Evolutionary conservation across 2,113 vertebrate genomes (phyloP).

Genomic region (Pelvicachromis taeniatus): DNA sequence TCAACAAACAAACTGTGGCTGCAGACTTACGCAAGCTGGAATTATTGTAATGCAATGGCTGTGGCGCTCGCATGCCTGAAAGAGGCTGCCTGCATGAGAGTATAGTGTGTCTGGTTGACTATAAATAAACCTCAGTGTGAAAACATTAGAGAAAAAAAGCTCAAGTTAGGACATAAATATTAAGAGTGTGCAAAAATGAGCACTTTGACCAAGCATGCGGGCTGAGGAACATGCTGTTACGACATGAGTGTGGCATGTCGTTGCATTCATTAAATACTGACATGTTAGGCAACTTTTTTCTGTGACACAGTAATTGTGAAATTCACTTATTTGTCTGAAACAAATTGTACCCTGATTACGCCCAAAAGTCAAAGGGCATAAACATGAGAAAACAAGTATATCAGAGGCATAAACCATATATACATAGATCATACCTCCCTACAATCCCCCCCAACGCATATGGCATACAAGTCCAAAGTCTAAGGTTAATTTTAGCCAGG

Average conservation of each 20-base stretch:
- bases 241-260: background rate
- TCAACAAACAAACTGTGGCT: conserved; percentile 45
- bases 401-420: too few relatives aligned
- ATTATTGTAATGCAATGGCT: conserved; percentile 18
- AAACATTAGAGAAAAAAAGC: conserved; percentile 37
- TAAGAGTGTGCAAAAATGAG: conserved; percentile 33
- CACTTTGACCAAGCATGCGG: background rate
- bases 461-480: background rate
- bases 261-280: background rate
- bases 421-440: background rate
- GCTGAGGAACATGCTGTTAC: conserved; percentile 9
- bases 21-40: conserved; percentile 16
- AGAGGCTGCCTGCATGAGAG: conserved; percentile 16
- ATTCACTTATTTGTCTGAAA: background rate
- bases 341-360: background rate
- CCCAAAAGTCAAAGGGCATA: background rate
- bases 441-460: background rate
- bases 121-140: conserved; percentile 41
- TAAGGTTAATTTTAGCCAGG: background rate
- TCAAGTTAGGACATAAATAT: conserved; percentile 44
- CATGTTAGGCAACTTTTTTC: background rate
- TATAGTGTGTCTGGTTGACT: conserved; percentile 29
- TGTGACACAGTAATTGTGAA: background rate
- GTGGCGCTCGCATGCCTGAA: conserved; percentile 8
- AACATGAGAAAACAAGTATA: background rate